Conservation (phyloP, 2,888 invertebrate genomes). For the Anagyrus pseudococci region DNA sequence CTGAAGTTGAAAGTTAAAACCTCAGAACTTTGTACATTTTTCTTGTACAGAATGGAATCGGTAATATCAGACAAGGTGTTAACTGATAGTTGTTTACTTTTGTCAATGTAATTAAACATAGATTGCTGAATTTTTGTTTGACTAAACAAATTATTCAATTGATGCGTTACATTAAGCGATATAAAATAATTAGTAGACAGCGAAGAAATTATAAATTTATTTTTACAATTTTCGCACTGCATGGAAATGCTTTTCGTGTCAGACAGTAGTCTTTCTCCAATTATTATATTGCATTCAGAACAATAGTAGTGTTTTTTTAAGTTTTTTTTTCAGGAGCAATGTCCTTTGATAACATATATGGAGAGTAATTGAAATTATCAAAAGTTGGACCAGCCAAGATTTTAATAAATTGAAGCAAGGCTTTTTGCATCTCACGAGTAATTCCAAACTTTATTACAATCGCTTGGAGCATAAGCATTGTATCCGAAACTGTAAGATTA, state of each 20-base stretch:
- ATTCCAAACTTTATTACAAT: constrained; percentile 27
- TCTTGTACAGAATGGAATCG: neutral
- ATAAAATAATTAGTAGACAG: too few species aligned
- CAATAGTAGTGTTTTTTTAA: constrained; percentile 23
- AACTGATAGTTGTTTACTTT: neutral
- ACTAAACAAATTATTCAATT: constrained; percentile 17
- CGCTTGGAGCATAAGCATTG: constrained; percentile 33
- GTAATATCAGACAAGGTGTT: constrained; percentile 2
- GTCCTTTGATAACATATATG: constrained; percentile 28
- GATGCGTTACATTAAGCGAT: constrained; percentile 12
- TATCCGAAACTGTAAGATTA: constrained; percentile 29
- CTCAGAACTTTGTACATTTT: neutral
- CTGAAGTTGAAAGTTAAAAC: constrained; percentile 9
- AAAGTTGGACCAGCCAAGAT: constrained; percentile 35
- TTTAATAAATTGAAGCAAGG: constrained; percentile 31
- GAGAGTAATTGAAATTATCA: constrained; percentile 27
- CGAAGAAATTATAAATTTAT: too few species aligned
- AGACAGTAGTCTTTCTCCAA: neutral
- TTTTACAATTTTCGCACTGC: neutral
- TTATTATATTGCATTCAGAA: neutral
- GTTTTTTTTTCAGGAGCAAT: constrained; percentile 31
- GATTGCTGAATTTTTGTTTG: constrained; percentile 5
- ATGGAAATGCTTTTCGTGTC: neutral
- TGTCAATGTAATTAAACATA: neutral
- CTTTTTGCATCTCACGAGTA: constrained; percentile 26